Evolutionary conservation across 2,113 vertebrate genomes (phyloP).

Genomic region (Pseudolaguvia tuberculata): DNA sequence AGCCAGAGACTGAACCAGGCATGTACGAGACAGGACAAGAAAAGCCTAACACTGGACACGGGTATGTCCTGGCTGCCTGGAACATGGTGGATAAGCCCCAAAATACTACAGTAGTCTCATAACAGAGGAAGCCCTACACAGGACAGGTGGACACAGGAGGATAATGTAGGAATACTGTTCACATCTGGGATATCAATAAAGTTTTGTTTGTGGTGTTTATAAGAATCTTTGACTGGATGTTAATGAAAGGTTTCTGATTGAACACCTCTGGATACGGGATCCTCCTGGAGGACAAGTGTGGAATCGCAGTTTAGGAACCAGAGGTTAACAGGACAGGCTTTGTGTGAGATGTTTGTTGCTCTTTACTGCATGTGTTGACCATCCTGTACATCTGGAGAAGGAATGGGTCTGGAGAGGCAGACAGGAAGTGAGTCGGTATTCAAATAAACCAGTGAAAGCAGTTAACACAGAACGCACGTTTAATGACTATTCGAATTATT

Average conservation of each 20-base stretch:
- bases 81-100: no score
- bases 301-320: conserved; percentile 8
- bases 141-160: not conserved
- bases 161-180: no score
- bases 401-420: conserved; percentile 36
- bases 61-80: not conserved
- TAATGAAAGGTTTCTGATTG: no score
- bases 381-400: conserved; percentile 48
- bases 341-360: conserved; percentile 54
- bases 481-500: not conserved
- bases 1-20: not conserved
- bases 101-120: not conserved
- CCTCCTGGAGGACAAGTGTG: conserved; percentile 23
- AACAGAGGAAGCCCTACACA: not conserved
- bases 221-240: no score
- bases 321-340: conserved; percentile 44
- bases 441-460: not conserved
- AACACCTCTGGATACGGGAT: not conserved
- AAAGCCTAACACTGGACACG: not conserved
- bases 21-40: not conserved
- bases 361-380: conserved; percentile 51
- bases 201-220: no score
- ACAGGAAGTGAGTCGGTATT: not conserved
- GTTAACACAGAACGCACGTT: not conserved
- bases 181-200: no score